A percentile compares a stretch with the other conserved stretches of the same genome.
Evolutionary conservation across 2,797 vertebrate species (phyloP).

Genomic region (Rhynchonycteris naso): DNA sequence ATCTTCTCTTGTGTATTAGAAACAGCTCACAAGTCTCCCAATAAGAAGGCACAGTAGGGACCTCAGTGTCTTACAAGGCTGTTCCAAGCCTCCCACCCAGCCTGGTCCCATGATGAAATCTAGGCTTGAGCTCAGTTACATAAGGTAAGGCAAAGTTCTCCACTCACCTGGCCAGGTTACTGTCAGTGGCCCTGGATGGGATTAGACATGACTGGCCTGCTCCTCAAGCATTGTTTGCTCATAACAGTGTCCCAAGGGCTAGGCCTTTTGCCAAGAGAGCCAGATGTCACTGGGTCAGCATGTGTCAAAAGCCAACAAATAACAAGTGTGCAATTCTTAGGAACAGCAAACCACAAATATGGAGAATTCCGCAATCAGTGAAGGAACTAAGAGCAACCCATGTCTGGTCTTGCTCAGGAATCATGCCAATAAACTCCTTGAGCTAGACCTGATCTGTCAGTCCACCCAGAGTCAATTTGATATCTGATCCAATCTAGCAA

Average conservation of each 20-base stretch:
- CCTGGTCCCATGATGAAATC: neutral
- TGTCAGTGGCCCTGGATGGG: neutral
- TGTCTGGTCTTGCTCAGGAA: neutral
- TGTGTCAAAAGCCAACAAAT: constrained; percentile 53
- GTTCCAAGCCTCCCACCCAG: neutral
- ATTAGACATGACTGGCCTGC: neutral
- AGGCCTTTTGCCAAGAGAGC: constrained; percentile 64
- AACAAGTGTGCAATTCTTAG: constrained; percentile 49
- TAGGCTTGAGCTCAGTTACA: neutral
- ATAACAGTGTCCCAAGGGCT: constrained; percentile 27
- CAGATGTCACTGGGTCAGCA: constrained; percentile 53
- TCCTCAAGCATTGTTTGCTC: constrained; percentile 30
- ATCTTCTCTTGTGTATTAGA: neutral
- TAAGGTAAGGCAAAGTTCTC: neutral
- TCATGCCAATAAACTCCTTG: neutral
- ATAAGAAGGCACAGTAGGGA: neutral
- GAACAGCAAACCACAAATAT: constrained; percentile 59
- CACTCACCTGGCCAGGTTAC: neutral
- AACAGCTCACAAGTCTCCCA: neutral
- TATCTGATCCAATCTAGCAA: neutral
- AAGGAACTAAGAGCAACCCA: neutral
- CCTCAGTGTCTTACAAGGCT: neutral
- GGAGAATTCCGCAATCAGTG: constrained; percentile 35
- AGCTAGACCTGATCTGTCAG: neutral
- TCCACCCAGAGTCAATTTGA: neutral